Conservation (phyloP, 2,888 invertebrate species). For the Cerastis leucographa region DNA sequence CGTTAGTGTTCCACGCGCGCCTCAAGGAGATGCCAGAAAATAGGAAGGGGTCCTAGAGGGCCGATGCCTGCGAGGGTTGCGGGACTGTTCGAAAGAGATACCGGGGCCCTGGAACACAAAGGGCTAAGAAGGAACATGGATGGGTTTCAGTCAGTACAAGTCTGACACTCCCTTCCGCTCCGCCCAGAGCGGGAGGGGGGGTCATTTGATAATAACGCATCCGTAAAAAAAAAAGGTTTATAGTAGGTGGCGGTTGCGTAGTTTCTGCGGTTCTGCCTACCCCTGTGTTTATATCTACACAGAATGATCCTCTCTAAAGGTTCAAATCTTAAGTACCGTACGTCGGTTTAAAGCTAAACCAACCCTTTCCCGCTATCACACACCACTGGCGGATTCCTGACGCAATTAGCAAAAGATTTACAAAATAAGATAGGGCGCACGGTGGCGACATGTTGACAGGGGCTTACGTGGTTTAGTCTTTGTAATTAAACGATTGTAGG, state of each 20-base stretch:
- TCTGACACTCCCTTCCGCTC: too few species aligned
- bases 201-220: too few species aligned
- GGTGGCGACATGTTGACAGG: conserved; percentile 32
- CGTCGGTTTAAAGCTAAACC: conserved; percentile 30
- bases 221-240: neutral
- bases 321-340: conserved; percentile 40
- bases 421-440: conserved; percentile 55
- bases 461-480: conserved; percentile 10
- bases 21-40: too few species aligned
- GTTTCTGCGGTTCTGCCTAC: neutral
- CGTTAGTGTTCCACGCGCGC: too few species aligned
- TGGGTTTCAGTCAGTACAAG: too few species aligned
- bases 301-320: conserved; percentile 21
- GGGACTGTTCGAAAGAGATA: too few species aligned
- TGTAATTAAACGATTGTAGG: conserved; percentile 6
- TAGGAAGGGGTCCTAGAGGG: too few species aligned
- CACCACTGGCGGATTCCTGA: conserved; percentile 29
- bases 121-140: too few species aligned
- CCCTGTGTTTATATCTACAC: neutral
- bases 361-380: conserved; percentile 44
- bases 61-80: too few species aligned
- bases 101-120: too few species aligned
- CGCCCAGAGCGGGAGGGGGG: too few species aligned
- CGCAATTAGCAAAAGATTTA: conserved; percentile 57
- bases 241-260: neutral